Evolutionary conservation across 1,140 invertebrate species (phyloP), one percentile per base, ranked within the genome.

Genomic region (Drosophila quadrilineata): DNA sequence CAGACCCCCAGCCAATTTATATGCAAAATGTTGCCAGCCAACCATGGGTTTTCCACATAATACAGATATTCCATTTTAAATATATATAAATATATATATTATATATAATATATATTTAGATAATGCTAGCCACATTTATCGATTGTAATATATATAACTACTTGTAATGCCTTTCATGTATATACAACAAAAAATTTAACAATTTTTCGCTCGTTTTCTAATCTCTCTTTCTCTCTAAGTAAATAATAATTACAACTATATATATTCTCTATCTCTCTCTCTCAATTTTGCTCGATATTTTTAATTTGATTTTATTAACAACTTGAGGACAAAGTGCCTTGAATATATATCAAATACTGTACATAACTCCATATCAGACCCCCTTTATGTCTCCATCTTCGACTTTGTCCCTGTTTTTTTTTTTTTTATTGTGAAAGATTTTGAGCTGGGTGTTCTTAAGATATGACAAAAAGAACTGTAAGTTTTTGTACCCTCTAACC

Each of bases 401-500:
- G n/a, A n/a, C 35, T 43, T 3, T 17, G 2, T 62, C 36, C 35
- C 35, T 26, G 53, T 6, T 35, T 33, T 38, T 64, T 35, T 29
- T 43, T 60, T 52, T 43, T 63, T 35, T 36, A 21, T 28, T 40
- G 24, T 31, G 16, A 6, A 24, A 17, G 71, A 71, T 84, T 84
- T 85, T 85, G 79, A 85, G 79, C 79, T 85, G 79, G 79, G 79
- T 85, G 74, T 84, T 71, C 56, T 36, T 22, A 35, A 21, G 19
- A 17, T 26, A 52, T 40, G 46, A 60, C 53, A 65, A 52, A 43
- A 35, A 19, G 17, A 71, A 40, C 54, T 59, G 72, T 75, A 79
- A 77, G 75, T 73, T 60, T 60, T 26, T 75, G 68, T 48, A n/a
- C n/a, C n/a, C 71, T 26, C 14, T 10, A 26, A n/a, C 22, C 19